Conservation (phyloP, 1,140 invertebrate species). For the Neuroterus valhalla region DNA sequence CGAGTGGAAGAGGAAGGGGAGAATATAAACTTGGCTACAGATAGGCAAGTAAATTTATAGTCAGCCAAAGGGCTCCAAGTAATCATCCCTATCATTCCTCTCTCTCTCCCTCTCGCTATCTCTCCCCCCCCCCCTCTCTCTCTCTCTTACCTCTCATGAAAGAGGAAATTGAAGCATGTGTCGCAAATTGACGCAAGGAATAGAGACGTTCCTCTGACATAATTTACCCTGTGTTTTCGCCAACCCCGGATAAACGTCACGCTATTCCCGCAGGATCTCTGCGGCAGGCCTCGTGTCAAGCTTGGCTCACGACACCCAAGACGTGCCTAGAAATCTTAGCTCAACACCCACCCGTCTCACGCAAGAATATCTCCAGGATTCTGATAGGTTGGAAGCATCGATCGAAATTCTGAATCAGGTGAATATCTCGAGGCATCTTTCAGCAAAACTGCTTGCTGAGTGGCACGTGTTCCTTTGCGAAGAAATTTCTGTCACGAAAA, state of each 20-base stretch:
- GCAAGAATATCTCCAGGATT: constrained; percentile 21
- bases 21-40: not conserved
- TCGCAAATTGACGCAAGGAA: constrained; percentile 34
- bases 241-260: constrained; percentile 52
- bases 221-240: constrained; percentile 52
- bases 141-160: constrained; percentile 22
- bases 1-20: not conserved
- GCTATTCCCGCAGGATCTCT: constrained; percentile 49
- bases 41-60: constrained; percentile 37
- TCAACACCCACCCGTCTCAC: constrained; percentile 2
- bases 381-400: not conserved
- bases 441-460: not conserved
- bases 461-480: not conserved
- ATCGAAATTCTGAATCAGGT: constrained; percentile 13
- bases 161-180: constrained; percentile 38
- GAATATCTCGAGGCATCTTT: not conserved
- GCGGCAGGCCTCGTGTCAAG: constrained; percentile 49
- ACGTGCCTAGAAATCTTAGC: constrained; percentile 50
- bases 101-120: not conserved
- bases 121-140: not conserved
- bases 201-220: constrained; percentile 47
- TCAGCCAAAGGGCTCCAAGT: constrained; percentile 21
- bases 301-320: constrained; percentile 48
- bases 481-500: not conserved
- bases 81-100: not conserved